Evolutionary conservation across 1,140 invertebrate genomes (phyloP).

Genomic region (Ptiloglossa arizonensis): DNA sequence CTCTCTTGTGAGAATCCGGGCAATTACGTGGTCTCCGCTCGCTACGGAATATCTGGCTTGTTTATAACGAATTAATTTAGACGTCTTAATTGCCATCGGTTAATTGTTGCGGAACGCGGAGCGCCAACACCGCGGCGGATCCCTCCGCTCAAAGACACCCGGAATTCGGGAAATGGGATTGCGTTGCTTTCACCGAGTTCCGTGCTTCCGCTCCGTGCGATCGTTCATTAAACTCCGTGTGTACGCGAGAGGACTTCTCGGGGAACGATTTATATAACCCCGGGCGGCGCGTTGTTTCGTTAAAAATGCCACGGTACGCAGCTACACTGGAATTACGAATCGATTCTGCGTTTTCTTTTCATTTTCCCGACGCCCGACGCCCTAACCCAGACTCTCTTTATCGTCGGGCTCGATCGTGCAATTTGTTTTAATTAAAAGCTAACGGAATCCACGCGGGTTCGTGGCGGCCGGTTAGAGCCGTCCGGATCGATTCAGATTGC

Average conservation of each 20-base stretch:
- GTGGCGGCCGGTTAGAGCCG: constrained; percentile 16
- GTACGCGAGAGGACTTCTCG: neutral
- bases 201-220: constrained; percentile 40
- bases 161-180: constrained; percentile 55
- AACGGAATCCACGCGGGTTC: constrained; percentile 9
- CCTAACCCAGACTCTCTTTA: too few relatives aligned
- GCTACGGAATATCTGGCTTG: constrained; percentile 56
- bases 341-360: too few relatives aligned
- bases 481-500: constrained; percentile 12
- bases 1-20: constrained; percentile 77
- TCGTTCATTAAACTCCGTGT: constrained; percentile 43
- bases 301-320: neutral
- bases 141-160: constrained; percentile 61
- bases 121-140: constrained; percentile 27
- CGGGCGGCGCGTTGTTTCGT: neutral
- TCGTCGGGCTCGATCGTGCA: neutral
- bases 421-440: constrained; percentile 36
- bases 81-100: constrained; percentile 81
- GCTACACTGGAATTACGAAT: too few relatives aligned
- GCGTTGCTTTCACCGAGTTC: constrained; percentile 57
- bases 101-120: constrained; percentile 76
- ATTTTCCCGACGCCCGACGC: too few relatives aligned
- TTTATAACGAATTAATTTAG: constrained; percentile 79
- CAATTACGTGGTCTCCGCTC: constrained; percentile 74
- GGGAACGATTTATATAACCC: neutral